phyloP scores from a whole-genome alignment of 2,113 vertebrate genomes.

The Oenanthe melanoleuca region DNA sequence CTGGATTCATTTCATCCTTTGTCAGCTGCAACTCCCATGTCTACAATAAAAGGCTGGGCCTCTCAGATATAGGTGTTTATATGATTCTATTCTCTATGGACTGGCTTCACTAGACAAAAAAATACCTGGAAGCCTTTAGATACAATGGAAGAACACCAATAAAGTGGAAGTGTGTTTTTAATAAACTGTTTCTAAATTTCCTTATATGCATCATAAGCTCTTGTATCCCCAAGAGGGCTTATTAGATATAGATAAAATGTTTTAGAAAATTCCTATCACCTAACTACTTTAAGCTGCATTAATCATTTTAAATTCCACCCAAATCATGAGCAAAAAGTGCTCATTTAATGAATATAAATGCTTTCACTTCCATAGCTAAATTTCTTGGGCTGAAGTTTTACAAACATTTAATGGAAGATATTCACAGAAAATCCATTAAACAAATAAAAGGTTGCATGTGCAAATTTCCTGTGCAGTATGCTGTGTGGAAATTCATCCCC shows the following conservation, averaged over 20 bases:
- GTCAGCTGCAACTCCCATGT: neutral
- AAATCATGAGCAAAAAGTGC: conserved; percentile 54
- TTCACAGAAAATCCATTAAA: conserved; percentile 57
- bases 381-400: conserved; percentile 55
- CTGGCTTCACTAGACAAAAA: neutral
- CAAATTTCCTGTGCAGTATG: conserved; percentile 42
- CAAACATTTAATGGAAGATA: conserved; percentile 49
- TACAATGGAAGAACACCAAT: conserved; percentile 15
- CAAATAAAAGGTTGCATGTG: conserved; percentile 50
- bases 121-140: conserved; percentile 21
- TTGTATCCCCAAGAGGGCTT: conserved; percentile 61
- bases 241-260: conserved; percentile 63
- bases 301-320: conserved; percentile 70
- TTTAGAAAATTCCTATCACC: conserved; percentile 61
- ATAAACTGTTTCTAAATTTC: conserved; percentile 61
- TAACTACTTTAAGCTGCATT: conserved; percentile 65
- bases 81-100: neutral
- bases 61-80: neutral
- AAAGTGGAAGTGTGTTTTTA: conserved; percentile 59
- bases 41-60: neutral
- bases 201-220: conserved; percentile 51
- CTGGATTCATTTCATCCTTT: neutral
- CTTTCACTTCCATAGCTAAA: conserved; percentile 43
- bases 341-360: conserved; percentile 69
- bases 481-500: conserved; percentile 24